Evolutionary conservation across 2,797 vertebrate species (phyloP), one percentile per base, ranked within the genome.

Genomic region (Sternarchorhynchus goeldii): DNA sequence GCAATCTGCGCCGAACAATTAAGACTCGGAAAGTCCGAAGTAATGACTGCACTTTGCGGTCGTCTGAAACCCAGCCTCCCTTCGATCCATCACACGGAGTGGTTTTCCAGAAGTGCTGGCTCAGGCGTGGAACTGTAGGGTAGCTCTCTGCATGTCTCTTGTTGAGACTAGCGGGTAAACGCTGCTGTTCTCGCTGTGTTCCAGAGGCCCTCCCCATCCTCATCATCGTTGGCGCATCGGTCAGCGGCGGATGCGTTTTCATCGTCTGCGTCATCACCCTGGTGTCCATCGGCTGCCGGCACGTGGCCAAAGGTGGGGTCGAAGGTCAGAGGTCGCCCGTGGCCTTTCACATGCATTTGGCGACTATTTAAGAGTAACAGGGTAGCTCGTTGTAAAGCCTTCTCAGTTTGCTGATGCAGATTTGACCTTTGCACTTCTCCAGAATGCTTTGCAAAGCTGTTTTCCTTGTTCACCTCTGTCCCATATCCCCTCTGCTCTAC

Each of bases 241-340:
- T 95, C 0, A 91, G 94, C 0, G 92, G 91, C 0, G 93, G 93
- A 65, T 92, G 92, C 59, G 91, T 95, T 45, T 90, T 95, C 82
- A 91, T 97, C 75, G 90, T 95, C 66, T 92, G 94, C 53, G 84
- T 94, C 82, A 90, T 95, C 81, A 92, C 91, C 3, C 90, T 95
- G 79, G 90, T 94, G 32, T 92, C 92, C 20, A 90, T 96, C 76
- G 96, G 95, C 90, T 96, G 95, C 89, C 93, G 95, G 83, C 93
- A 90, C 89, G 94, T 92, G 80, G 91, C 92, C 80, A 95, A 95
- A 95, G 94, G 94, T 95, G 91, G 94, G 93, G 85, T 92, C 83
- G 90, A 90, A 59, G 90, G 89, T 93, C 85, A 91, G 45, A 55
- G 91, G 92, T 92, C 91, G 85, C 81, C 84, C 77, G 72, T 81